phyloP scores from a whole-genome alignment of 2,113 vertebrate species.

The Prinia subflava region DNA sequence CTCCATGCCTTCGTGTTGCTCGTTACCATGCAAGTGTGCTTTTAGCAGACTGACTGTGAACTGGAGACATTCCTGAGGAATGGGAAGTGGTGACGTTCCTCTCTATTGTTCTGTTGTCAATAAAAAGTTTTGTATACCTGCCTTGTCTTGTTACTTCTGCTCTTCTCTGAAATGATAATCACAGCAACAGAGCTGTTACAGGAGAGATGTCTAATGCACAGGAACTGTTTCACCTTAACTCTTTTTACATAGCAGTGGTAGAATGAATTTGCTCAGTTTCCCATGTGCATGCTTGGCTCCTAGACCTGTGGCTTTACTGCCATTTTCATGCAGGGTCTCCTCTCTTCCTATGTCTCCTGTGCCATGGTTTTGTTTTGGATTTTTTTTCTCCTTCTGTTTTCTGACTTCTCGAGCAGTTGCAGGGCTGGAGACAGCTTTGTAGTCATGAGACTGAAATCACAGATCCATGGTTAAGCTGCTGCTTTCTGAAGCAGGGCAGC shows the following conservation, averaged over 20 bases:
- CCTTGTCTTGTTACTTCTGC: slow-evolving; percentile 57
- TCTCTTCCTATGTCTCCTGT: not conserved
- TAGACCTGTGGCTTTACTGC: not conserved
- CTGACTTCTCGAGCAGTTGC: not conserved
- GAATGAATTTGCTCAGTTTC: not conserved
- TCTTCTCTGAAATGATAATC: not conserved
- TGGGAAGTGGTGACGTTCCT: slow-evolving; percentile 74
- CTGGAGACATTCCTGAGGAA: slow-evolving; percentile 76
- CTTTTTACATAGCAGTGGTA: not conserved
- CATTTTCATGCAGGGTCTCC: not conserved
- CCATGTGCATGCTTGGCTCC: not conserved
- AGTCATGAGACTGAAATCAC: not conserved
- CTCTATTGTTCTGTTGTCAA: slow-evolving; percentile 77
- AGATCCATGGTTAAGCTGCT: not conserved
- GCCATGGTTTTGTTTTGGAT: not conserved
- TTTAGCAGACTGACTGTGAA: slow-evolving; percentile 65
- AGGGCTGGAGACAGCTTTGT: not conserved
- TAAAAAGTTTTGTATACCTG: slow-evolving; percentile 77
- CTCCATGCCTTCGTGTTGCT: not conserved
- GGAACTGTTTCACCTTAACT: not conserved
- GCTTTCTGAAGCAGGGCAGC: not conserved
- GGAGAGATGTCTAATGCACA: accelerated
- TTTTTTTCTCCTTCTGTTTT: not conserved
- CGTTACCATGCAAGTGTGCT: slow-evolving; percentile 8
- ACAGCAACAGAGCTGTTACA: not conserved